These are phyloP conservation scores for Charaxes varanes DNA, from an alignment of 1,140 invertebrate genomes.

Conservation along the genomic window DNA sequence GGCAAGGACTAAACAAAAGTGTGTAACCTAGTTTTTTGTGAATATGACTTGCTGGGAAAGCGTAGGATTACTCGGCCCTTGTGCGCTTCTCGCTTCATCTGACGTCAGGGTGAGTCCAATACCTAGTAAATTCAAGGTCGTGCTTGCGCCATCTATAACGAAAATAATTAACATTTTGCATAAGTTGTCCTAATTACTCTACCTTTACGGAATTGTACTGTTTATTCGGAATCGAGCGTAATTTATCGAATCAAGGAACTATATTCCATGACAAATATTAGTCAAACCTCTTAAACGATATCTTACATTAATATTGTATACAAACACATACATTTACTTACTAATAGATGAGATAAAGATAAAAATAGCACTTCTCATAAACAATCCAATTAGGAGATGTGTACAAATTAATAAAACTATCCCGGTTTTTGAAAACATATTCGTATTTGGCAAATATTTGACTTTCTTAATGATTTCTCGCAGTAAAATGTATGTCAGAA, in stretches of 20 bases:
- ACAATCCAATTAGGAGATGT: conserved; percentile 17
- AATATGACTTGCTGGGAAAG: conserved; percentile 74
- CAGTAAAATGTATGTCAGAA: conserved; percentile 1
- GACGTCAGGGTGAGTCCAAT: conserved; percentile 62
- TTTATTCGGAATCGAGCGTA: background rate
- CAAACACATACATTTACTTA: background rate
- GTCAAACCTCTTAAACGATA: too few relatives aligned
- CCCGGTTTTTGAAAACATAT: conserved; percentile 12
- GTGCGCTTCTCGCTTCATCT: conserved; percentile 66
- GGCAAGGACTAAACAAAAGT: conserved; percentile 65
- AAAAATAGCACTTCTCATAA: conserved; percentile 11
- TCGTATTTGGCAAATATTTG: conserved; percentile 18
- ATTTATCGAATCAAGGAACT: conserved; percentile 7
- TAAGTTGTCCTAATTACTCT: background rate
- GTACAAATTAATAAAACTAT: conserved; percentile 9
- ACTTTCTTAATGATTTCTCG: conserved; percentile 10
- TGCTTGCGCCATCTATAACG: conserved; percentile 12
- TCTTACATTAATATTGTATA: background rate
- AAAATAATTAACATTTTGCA: conserved; percentile 1
- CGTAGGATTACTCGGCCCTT: conserved; percentile 68
- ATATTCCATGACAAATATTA: background rate
- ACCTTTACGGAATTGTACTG: conserved; percentile 2
- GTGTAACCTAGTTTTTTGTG: conserved; percentile 57
- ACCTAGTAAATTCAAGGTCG: conserved; percentile 32
- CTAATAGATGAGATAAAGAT: conserved; percentile 14